Evolutionary conservation across 2,888 invertebrate species (phyloP), one percentile per base, ranked within the genome.

Genomic region (Hydroisotoma schaefferi): DNA sequence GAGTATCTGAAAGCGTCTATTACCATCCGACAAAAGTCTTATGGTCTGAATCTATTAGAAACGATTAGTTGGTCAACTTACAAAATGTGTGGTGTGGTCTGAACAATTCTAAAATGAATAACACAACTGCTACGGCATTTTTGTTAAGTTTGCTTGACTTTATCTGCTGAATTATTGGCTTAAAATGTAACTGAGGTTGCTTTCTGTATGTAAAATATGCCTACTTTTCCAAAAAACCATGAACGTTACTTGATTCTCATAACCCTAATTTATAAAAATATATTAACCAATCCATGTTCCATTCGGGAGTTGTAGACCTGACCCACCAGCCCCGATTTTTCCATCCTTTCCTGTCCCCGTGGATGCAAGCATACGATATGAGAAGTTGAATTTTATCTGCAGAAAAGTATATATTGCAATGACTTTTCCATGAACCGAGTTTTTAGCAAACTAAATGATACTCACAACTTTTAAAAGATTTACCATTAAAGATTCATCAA

Each of bases 221-320:
- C n/a, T n/a, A n/a, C n/a, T n/a, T n/a, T n/a, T n/a, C n/a, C n/a
- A n/a, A n/a, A n/a, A n/a, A n/a, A n/a, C n/a, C n/a, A n/a, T n/a
- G n/a, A n/a, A n/a, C n/a, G n/a, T n/a, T n/a, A n/a, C n/a, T n/a
- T n/a, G n/a, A n/a, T n/a, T n/a, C n/a, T n/a, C n/a, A n/a, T n/a
- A n/a, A n/a, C n/a, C n/a, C n/a, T n/a, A n/a, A n/a, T n/a, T n/a
- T n/a, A n/a, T n/a, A n/a, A n/a, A 33, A 33, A 33, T 8, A 8
- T 33, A 33, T 10, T 33, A 10, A 33, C 64, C 64, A 20, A 64
- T 48, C 67, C 67, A 67, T 1, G 67, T 64, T 33, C 64, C 67
- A 29, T 67, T 62, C 2, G 33, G 25, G 1, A 67, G 44, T 28
- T 60, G 52, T 18, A 55, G 33, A 2, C 67, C 67, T 10, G 58